These are phyloP conservation scores for Sternarchorhynchus goeldii DNA, from an alignment of 2,797 vertebrate genomes.

Conservation along the genomic window DNA sequence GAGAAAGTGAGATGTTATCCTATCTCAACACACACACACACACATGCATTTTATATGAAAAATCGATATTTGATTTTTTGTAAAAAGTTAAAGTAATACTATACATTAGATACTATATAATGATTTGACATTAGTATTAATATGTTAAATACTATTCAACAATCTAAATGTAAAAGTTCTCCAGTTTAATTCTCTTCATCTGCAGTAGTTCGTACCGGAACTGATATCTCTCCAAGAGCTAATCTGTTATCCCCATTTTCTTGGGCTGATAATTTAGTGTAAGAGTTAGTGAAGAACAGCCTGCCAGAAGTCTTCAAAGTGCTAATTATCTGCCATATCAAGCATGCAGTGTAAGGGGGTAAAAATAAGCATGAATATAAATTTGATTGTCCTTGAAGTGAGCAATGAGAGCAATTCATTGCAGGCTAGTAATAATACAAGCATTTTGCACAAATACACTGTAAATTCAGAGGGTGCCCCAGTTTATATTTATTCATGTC, in stretches of 20 bases:
- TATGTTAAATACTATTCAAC: not conserved
- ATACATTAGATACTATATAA: not conserved
- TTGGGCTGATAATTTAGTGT: slow-evolving; percentile 51
- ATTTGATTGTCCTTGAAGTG: slow-evolving; percentile 70
- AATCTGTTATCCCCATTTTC: slow-evolving; percentile 51
- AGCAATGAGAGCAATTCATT: slow-evolving; percentile 70
- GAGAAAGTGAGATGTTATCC: not conserved
- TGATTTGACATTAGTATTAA: not conserved
- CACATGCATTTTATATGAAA: not conserved
- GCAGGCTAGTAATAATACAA: slow-evolving; percentile 67
- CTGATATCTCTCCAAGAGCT: slow-evolving; percentile 47
- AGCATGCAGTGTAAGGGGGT: slow-evolving; percentile 63
- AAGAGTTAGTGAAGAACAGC: slow-evolving; percentile 68
- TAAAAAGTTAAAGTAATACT: not conserved
- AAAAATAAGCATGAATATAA: slow-evolving; percentile 68
- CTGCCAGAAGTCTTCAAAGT: slow-evolving; percentile 71
- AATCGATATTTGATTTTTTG: too few species aligned
- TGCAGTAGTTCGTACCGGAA: slow-evolving; percentile 21
- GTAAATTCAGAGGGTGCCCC: slow-evolving; percentile 59
- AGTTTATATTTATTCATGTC: slow-evolving; percentile 71
- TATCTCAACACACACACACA: not conserved
- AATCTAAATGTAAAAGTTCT: not conserved
- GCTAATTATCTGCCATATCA: slow-evolving; percentile 70
- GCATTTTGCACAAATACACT: slow-evolving; percentile 71
- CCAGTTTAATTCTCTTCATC: not conserved